Conservation (phyloP, 2,113 vertebrate species). For the Limnothrissa miodon region DNA sequence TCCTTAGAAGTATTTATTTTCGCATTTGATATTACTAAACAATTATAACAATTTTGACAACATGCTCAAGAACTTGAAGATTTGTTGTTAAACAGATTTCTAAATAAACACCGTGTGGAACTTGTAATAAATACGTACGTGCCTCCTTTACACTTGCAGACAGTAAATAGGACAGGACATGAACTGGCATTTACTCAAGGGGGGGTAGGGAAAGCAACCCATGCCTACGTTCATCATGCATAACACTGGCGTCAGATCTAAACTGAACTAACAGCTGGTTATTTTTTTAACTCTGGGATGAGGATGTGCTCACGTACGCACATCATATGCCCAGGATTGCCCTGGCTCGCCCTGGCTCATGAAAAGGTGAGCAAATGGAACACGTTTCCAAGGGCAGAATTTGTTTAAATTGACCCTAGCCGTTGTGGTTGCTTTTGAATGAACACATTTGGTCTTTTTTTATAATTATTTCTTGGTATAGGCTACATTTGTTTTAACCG, state of each 20-base stretch:
- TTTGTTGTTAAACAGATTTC: not conserved
- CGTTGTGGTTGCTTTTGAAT: not conserved
- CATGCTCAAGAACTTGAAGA: too few relatives aligned
- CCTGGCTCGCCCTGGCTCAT: conserved; percentile 39
- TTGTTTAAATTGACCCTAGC: not conserved
- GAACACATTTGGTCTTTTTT: not conserved
- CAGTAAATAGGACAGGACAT: not conserved
- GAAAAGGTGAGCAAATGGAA: conserved; percentile 32
- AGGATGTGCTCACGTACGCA: conserved; percentile 74
- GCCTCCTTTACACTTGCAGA: not conserved
- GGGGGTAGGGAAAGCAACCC: not conserved
- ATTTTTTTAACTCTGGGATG: conserved; percentile 68
- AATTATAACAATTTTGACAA: too few relatives aligned
- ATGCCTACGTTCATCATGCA: not conserved
- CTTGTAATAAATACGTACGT: not conserved
- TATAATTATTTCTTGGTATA: not conserved
- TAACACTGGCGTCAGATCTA: conserved; percentile 66
- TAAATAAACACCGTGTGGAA: not conserved
- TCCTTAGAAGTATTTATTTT: not conserved
- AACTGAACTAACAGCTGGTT: conserved; percentile 77
- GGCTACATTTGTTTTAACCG: not conserved
- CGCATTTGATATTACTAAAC: too few relatives aligned
- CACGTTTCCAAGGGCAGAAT: conserved; percentile 29
- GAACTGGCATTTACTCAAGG: not conserved
- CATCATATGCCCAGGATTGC: conserved; percentile 45